Evolutionary conservation across 2,888 invertebrate genomes (phyloP).

Genomic region (Agrochola circellaris): DNA sequence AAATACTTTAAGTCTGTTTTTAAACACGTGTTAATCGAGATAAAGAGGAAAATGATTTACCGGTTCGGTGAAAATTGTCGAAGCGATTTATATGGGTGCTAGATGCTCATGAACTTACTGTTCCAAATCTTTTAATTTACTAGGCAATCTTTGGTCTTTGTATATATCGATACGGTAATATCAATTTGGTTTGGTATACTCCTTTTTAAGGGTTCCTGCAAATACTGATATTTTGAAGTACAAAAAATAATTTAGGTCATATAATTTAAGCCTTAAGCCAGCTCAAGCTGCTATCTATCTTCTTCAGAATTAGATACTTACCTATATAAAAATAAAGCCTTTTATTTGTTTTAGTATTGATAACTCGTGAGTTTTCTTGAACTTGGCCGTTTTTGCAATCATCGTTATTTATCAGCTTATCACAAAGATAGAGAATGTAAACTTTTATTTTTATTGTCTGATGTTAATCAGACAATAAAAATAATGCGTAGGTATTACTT

Average conservation of each 20-base stretch:
- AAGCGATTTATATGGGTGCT: background rate
- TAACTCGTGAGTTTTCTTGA: conserved; percentile 23
- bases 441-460: no score
- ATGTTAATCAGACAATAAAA: background rate
- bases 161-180: no score
- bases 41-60: background rate
- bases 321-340: background rate
- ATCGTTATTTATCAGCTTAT: conserved; percentile 22
- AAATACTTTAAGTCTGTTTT: background rate
- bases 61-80: background rate
- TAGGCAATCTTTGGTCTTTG: background rate
- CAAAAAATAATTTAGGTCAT: background rate
- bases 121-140: background rate
- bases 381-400: conserved; percentile 46
- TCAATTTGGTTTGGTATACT: no score
- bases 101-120: background rate
- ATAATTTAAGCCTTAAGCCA: background rate
- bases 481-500: background rate
- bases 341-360: background rate
- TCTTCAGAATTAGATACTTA: background rate
- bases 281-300: background rate
- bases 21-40: conserved; percentile 9
- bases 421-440: conserved; percentile 1
- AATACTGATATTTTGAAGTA: background rate
- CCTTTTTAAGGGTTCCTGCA: background rate